Base-by-base conservation (phyloP, 2,888 invertebrate genomes). In the Pristionchus exspectatus region DNA sequence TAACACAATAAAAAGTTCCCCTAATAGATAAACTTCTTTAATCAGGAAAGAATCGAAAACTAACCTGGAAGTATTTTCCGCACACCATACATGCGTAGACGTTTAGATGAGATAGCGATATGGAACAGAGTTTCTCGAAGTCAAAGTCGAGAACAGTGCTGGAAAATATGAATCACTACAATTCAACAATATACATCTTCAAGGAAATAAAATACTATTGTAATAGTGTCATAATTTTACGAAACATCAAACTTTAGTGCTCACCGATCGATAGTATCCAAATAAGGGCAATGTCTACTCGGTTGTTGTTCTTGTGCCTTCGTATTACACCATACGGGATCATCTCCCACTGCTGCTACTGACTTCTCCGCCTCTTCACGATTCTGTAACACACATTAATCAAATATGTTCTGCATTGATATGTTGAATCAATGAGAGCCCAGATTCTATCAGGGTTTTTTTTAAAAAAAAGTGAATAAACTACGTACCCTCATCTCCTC, bases 1-100 rank as follows among this genome's bases (percentile, higher is more conserved):
- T 7, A 50, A 9, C 44, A 9, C 44, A 50, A 50, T 5, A 50
- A 50, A 50, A 50, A 50, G 44, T 50, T 50, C 10, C 10, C 44
- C 18, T 30, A 30, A 72, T 24, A 72, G 0, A 21, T 16, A 24
- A 16, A 1, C 16, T 33, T 18, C 12, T 72, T 72, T 27, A 16
- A 24, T 72, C 18, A 27, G 7, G 33, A 30, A 16, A 72, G 16
- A 16, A 72, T 5, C 33, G 16, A 89, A 24, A 21, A 44, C 74
- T 27, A 27, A 93, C 96, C 96, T 96, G 96, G 95, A 99, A 99
- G 95, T 99, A 99, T 96, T 99, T 99, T 33, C 99, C 99, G 95
- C 99, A 99, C 0, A 99, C 98, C 90, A 99, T 96, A 95, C 99
- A 99, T 14, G 99, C 99, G 95, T 99, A 99, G 59, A 99, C 99